phyloP scores from a whole-genome alignment of 2,888 invertebrate genomes.

The Pteria penguin region DNA sequence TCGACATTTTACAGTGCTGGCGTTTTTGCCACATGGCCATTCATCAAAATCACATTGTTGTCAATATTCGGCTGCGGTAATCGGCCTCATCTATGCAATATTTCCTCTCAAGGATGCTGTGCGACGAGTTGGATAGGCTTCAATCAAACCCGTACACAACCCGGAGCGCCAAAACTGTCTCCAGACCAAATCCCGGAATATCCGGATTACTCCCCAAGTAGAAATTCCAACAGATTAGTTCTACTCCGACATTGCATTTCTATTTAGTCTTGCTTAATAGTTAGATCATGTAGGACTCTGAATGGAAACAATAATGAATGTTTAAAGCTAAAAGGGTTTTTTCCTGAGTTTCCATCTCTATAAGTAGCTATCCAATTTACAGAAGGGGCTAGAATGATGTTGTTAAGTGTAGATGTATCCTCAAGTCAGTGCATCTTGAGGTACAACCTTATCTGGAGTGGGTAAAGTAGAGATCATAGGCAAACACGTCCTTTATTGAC shows the following conservation, averaged over 20 bases:
- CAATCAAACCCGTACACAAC: too few relatives aligned
- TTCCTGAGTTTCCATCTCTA: not conserved
- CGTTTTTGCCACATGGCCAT: not conserved
- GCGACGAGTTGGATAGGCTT: not conserved
- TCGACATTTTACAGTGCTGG: too few relatives aligned
- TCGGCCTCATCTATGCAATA: not conserved
- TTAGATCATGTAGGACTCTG: not conserved
- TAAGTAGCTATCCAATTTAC: not conserved
- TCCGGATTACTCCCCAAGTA: not conserved
- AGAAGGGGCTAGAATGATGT: not conserved
- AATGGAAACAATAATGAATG: not conserved
- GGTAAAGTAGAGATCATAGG: too few relatives aligned
- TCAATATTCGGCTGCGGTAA: not conserved
- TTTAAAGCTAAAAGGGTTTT: not conserved
- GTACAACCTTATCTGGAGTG: too few relatives aligned
- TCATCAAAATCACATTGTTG: not conserved
- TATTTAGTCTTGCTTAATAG: not conserved
- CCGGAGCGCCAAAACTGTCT: not conserved
- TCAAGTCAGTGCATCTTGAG: too few relatives aligned
- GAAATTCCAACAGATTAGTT: not conserved
- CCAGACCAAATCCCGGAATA: not conserved
- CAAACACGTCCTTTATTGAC: too few relatives aligned
- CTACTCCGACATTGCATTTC: too few relatives aligned
- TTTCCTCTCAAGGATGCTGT: not conserved
- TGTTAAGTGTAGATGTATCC: not conserved